Evolutionary conservation across 2,888 invertebrate species (phyloP).

Genomic region (Polylopha cassiicola): DNA sequence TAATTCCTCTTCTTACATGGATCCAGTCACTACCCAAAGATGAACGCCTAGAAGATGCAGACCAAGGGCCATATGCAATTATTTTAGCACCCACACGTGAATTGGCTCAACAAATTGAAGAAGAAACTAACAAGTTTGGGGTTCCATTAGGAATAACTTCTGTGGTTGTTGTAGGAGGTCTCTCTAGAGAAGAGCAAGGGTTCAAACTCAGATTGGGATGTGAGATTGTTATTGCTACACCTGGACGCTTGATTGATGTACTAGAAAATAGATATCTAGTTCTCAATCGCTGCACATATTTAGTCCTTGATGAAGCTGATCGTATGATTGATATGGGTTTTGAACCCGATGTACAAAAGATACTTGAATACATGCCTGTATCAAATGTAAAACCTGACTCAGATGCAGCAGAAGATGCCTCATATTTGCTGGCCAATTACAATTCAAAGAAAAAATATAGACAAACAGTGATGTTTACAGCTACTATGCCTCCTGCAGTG

Average conservation of each 20-base stretch:
- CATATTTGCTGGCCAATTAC: constrained; percentile 93
- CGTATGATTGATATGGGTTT: constrained; percentile 99
- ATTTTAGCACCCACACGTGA: constrained; percentile 99
- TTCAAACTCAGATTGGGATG: constrained; percentile 97
- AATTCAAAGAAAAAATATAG: constrained; percentile 97
- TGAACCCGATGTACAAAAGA: constrained; percentile 98
- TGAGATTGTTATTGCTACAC: constrained; percentile 99
- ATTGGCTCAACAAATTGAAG: constrained; percentile 99
- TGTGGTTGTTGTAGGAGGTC: constrained; percentile 98
- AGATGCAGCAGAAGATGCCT: constrained; percentile 98
- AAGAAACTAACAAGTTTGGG: constrained; percentile 98
- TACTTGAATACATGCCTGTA: constrained; percentile 98
- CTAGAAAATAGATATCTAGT: constrained; percentile 98
- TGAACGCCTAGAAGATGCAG: constrained; percentile 92
- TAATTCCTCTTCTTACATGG: constrained; percentile 98
- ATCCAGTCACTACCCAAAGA: constrained; percentile 98
- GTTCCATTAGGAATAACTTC: constrained; percentile 94
- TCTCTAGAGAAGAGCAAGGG: constrained; percentile 99
- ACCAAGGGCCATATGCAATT: constrained; percentile 98
- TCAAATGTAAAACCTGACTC: constrained; percentile 98
- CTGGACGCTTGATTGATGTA: constrained; percentile 99
- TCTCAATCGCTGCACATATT: constrained; percentile 97
- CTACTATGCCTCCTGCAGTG: constrained; percentile 99
- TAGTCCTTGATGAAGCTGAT: constrained; percentile 97
- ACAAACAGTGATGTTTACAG: constrained; percentile 99